phyloP scores from a whole-genome alignment of 2,113 vertebrate species.

The Muntiacus muntjak region DNA sequence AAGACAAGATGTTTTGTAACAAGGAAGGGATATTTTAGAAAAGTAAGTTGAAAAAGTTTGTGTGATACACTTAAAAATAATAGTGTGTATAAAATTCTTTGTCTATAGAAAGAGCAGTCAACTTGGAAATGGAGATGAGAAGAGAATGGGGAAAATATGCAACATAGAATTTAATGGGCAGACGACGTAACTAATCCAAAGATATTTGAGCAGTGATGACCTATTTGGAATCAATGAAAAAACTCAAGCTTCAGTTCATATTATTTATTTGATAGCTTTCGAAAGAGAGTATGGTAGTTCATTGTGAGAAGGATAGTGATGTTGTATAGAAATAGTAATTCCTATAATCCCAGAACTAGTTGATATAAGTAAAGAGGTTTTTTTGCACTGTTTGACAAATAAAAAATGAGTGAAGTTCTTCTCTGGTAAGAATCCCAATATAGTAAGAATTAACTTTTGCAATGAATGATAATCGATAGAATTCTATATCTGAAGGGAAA shows the following conservation, averaged over 20 bases:
- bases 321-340: not conserved
- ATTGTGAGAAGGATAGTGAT: not conserved
- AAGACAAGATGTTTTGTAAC: not conserved
- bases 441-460: constrained; percentile 1
- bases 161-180: not conserved
- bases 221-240: not conserved
- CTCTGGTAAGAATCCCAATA: not conserved
- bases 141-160: not conserved
- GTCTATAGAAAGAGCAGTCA: not conserved
- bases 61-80: not conserved
- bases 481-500: not conserved
- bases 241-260: not conserved
- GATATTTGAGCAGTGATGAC: not conserved
- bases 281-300: not conserved
- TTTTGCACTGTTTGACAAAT: not conserved
- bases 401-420: not conserved
- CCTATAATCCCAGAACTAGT: not conserved
- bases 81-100: not conserved
- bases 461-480: not conserved
- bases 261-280: not conserved
- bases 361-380: not conserved
- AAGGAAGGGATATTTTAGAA: not conserved
- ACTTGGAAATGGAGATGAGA: not conserved
- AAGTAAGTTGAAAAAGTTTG: not conserved
- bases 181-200: not conserved